A percentile compares a stretch with the other conserved stretches of the same genome.
phyloP scores from a whole-genome alignment of 1,140 invertebrate genomes.

The Nasonia giraulti region DNA sequence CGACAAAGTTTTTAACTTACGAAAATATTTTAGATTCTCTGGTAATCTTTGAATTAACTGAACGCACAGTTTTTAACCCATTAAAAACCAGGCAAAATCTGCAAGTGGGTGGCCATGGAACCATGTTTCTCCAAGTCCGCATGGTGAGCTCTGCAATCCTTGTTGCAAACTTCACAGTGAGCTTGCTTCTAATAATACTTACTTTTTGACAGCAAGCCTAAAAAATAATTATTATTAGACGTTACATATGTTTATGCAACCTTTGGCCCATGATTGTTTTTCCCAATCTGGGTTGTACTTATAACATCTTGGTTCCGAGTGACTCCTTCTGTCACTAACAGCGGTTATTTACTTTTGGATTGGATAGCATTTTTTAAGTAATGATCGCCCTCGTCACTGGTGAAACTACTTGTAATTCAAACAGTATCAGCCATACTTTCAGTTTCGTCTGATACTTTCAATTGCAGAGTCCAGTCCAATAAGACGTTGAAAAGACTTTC shows the following conservation, averaged over 20 bases:
- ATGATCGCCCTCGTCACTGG: background rate
- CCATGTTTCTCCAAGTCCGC: constrained; percentile 10
- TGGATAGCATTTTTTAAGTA: background rate
- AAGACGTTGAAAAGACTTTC: no score
- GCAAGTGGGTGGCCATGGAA: background rate
- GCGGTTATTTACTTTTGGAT: no score
- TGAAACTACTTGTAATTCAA: background rate
- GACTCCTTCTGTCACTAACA: background rate
- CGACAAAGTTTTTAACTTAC: background rate
- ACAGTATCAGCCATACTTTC: background rate
- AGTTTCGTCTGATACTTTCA: background rate
- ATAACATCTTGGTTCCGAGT: background rate
- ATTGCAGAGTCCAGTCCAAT: no score
- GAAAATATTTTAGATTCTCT: constrained; percentile 11
- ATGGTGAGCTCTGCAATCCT: constrained; percentile 13
- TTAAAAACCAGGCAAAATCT: no score
- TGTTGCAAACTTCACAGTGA: constrained; percentile 29
- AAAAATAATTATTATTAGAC: background rate
- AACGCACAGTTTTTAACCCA: constrained; percentile 20
- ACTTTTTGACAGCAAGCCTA: constrained; percentile 24
- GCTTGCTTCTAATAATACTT: background rate
- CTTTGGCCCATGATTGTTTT: constrained; percentile 26
- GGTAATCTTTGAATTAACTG: constrained; percentile 12
- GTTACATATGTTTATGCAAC: background rate
- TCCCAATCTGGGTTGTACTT: constrained; percentile 27